Evolutionary conservation across 1,140 invertebrate species (phyloP).

Genomic region (Anoplophora glabripennis): DNA sequence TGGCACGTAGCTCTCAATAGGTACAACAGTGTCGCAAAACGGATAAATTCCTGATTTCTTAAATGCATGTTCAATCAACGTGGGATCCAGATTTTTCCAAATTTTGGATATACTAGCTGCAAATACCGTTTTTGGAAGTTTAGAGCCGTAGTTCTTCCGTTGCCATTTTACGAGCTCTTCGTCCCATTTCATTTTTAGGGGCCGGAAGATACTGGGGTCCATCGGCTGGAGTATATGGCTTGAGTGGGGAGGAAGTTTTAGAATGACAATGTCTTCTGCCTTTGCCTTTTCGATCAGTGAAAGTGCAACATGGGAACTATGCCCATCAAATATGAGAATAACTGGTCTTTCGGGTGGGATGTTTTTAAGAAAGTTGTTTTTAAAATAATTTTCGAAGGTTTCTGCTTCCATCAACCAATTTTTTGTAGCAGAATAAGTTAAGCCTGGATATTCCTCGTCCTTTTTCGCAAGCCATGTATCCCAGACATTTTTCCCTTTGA

Average conservation of each 20-base stretch:
- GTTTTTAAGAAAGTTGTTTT: not conserved
- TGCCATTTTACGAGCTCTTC: constrained; percentile 33
- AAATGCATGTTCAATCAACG: constrained; percentile 15
- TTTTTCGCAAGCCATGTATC: constrained; percentile 25
- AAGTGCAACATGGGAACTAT: too few relatives aligned
- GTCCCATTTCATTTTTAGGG: constrained; percentile 37
- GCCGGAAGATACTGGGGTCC: constrained; percentile 37
- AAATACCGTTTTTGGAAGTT: constrained; percentile 20
- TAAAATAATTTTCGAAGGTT: too few relatives aligned
- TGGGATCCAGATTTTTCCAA: constrained; percentile 14
- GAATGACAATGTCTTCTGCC: constrained; percentile 32
- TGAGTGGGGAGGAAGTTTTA: constrained; percentile 30
- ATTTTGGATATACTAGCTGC: constrained; percentile 9
- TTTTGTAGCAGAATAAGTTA: constrained; percentile 37
- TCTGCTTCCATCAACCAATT: not conserved
- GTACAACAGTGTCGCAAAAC: not conserved
- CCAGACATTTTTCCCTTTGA: constrained; percentile 37
- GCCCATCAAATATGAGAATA: too few relatives aligned
- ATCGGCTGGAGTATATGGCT: constrained; percentile 40
- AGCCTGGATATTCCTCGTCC: constrained; percentile 32
- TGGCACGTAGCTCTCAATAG: constrained; percentile 3
- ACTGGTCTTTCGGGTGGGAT: too few relatives aligned
- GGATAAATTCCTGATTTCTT: constrained; percentile 13
- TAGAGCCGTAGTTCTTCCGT: constrained; percentile 26
- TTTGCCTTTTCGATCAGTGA: too few relatives aligned